Percentiles rank a stretch among this genome's conserved stretches.
Evolutionary conservation across 2,113 vertebrate species (phyloP).

Genomic region (Pelecanus crispus): DNA sequence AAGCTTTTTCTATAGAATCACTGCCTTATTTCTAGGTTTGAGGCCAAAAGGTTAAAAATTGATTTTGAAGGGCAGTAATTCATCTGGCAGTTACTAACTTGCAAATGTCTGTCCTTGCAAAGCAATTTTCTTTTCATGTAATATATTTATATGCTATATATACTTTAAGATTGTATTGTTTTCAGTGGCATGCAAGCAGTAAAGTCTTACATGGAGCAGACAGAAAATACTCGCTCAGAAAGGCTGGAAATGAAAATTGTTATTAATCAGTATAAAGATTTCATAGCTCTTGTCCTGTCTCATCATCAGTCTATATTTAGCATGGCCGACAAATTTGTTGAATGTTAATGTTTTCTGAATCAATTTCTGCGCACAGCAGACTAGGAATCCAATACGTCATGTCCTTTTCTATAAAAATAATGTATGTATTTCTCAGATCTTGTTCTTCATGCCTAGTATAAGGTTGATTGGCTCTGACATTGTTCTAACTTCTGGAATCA

Average conservation of each 20-base stretch:
- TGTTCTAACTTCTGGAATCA: background rate
- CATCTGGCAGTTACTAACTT: background rate
- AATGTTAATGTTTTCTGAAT: background rate
- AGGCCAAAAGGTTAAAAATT: background rate
- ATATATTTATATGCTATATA: background rate
- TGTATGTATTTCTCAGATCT: background rate
- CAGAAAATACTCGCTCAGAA: background rate
- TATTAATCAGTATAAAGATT: background rate
- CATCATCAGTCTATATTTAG: background rate
- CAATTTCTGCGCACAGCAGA: background rate
- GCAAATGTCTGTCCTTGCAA: background rate
- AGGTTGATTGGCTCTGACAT: background rate
- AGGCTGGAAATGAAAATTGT: background rate
- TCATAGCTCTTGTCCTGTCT: background rate
- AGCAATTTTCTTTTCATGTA: background rate
- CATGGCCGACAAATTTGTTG: background rate
- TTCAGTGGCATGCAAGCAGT: background rate
- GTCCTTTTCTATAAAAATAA: background rate
- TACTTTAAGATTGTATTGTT: background rate
- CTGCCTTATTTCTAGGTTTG: background rate
- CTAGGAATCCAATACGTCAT: background rate
- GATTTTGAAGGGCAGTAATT: background rate
- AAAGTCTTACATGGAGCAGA: background rate
- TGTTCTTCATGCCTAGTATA: background rate
- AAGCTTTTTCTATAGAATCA: background rate